A percentile compares a stretch with the other conserved stretches of the same genome.
Evolutionary conservation across 2,113 vertebrate species (phyloP).

Genomic region (Macrotus californicus): DNA sequence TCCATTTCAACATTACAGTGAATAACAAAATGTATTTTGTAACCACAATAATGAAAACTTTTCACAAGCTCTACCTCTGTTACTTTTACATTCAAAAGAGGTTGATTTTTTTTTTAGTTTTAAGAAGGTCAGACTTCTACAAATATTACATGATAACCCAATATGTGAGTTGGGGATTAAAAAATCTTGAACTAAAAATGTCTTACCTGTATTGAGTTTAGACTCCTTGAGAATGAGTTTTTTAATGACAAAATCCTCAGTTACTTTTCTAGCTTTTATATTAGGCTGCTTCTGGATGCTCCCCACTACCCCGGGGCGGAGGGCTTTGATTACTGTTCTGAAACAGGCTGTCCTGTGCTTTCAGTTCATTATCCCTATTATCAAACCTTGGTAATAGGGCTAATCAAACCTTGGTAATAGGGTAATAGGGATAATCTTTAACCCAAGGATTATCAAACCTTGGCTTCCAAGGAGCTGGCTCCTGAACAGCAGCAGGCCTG

Average conservation of each 20-base stretch:
- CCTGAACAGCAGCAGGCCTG: background rate
- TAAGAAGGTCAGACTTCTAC: background rate
- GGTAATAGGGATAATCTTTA: no score
- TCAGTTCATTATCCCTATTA: background rate
- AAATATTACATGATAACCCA: background rate
- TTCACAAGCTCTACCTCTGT: background rate
- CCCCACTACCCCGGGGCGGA: no score
- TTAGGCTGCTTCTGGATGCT: background rate
- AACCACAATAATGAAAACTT: background rate
- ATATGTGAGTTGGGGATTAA: background rate
- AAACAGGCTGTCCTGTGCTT: background rate
- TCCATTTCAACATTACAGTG: background rate
- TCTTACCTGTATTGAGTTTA: background rate
- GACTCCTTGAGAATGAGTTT: background rate
- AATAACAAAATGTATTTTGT: background rate
- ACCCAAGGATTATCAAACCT: background rate
- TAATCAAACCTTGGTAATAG: no score
- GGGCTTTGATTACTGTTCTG: background rate
- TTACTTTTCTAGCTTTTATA: background rate
- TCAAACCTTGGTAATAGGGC: background rate
- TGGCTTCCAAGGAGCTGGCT: background rate
- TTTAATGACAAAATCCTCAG: background rate
- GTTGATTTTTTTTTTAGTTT: background rate
- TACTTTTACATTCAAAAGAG: background rate
- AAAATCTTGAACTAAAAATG: background rate